Base-by-base conservation (phyloP, 2,888 invertebrate genomes). In the Cephus runcator region DNA sequence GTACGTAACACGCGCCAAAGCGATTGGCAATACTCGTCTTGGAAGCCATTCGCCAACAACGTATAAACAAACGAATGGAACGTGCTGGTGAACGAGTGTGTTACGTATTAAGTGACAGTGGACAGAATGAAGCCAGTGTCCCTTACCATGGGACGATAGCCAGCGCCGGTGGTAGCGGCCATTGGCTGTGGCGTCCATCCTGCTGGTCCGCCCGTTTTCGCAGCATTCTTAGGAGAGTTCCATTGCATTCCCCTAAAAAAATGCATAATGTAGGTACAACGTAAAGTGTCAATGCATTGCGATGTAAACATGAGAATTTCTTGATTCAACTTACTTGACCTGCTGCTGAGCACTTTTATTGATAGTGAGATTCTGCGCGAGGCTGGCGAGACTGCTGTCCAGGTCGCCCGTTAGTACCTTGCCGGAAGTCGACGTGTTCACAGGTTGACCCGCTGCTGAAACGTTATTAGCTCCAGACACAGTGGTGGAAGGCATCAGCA, bases 361-460 rank as follows among this genome's bases (percentile, higher is more conserved):
- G 88, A 97, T 97, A 87, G 95, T 94, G 87, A 99, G 94, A 92
- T 98, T 98, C 93, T 98, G 97, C 81, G 98, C 98, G 87, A 99
- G 93, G 84, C 96, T 96, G 82, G 98, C 98, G 81, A 98, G 94
- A 86, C 98, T 98, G 86, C 97, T 97, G 91, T 99, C 98, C 91
- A 99, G 93, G 92, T 98, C 98, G 78, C 98, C 97, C 35, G 97
- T 97, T 82, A 98, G 93, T 83, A 98, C 95, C 90, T 96, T 96
- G 82, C 95, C 95, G 79, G 93, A 91, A 88, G 92, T 92, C 82
- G 93, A 92, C 83, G 93, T 90, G 80, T 91, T 92, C 31, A 88
- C 85, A 74, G 89, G 87, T 80, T 90, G 89, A 80, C 91, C 89
- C 75, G 89, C 88, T 87, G 88, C 88, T 89, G 87, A 88, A 90